These are phyloP conservation scores for Egretta garzetta DNA, from an alignment of 2,113 vertebrate species.

Conservation along the genomic window DNA sequence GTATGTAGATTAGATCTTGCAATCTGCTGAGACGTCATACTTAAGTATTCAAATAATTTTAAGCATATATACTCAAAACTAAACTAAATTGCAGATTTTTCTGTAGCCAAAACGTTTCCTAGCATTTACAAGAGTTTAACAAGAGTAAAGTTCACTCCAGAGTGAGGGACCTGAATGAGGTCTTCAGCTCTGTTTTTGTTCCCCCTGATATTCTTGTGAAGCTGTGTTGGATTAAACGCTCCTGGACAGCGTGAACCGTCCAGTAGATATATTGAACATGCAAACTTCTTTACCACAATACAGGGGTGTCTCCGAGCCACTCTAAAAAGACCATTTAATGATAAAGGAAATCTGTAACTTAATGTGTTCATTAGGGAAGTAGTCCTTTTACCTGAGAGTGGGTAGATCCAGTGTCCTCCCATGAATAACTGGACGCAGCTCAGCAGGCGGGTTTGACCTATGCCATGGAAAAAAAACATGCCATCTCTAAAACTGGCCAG, in stretches of 20 bases:
- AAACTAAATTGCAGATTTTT: not conserved
- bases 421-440: not conserved
- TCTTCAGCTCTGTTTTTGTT: not conserved
- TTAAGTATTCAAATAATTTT: not conserved
- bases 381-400: not conserved
- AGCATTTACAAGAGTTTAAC: not conserved
- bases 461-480: not conserved
- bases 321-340: not conserved
- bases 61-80: not conserved
- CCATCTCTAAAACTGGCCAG: not conserved
- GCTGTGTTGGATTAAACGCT: not conserved
- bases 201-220: not conserved
- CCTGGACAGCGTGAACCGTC: not conserved
- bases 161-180: not conserved
- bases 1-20: not conserved
- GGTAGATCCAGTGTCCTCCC: not conserved
- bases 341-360: not conserved
- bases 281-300: not conserved
- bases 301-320: not conserved
- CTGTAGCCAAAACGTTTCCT: not conserved
- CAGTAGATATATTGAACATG: not conserved
- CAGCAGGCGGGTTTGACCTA: not conserved
- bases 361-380: not conserved
- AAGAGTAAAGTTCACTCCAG: not conserved
- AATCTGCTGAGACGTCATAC: not conserved